Evolutionary conservation across 1,140 invertebrate genomes (phyloP), one percentile per base, ranked within the genome.

Genomic region (Agrilus planipennis): DNA sequence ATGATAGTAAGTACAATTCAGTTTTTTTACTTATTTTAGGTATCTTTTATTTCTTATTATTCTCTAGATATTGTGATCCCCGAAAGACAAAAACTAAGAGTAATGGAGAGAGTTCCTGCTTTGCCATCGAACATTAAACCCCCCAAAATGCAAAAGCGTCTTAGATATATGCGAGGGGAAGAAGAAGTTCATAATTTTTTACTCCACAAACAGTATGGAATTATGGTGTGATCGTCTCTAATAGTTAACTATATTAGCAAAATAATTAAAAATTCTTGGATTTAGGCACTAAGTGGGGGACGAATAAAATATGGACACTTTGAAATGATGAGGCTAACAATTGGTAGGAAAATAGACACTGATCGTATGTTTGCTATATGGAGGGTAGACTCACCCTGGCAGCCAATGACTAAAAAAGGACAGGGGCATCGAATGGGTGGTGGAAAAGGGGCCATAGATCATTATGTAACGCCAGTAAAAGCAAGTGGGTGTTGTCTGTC

Each of bases 361-460:
- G 75, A 70, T 39, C 75, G 72, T 49, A 88, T 84, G 77, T 97
- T 96, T 75, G 89, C 90, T n/a, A 71, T 92, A 19, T 99, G 91
- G 91, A 70, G 95, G 50, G 67, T 99, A 2, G 88, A 92, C 60
- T 63, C 89, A 1, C 92, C 93, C 1, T 99, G 94, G 93, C 89
- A 96, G 58, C 81, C 93, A 9, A 63, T 94, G 4, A 87, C 90
- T 0, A 91, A 85, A 61, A 93, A 93, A 63, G 81, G 86, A 1
- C 78, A 81, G 64, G 94, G 94, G 3, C 77, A 83, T 36, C 68
- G 89, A 51, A 89, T 96, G 83, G 96, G 96, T 40, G 88, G 90
- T 52, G 95, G 95, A 5, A 99, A 99, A 73, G 88, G 86, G 9
- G 60, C 74, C n/a, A 96, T 99, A 39, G 77, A 94, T 62, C 89